Evolutionary conservation across 2,113 vertebrate species (phyloP).

Genomic region (Myrmecophaga tridactyla): DNA sequence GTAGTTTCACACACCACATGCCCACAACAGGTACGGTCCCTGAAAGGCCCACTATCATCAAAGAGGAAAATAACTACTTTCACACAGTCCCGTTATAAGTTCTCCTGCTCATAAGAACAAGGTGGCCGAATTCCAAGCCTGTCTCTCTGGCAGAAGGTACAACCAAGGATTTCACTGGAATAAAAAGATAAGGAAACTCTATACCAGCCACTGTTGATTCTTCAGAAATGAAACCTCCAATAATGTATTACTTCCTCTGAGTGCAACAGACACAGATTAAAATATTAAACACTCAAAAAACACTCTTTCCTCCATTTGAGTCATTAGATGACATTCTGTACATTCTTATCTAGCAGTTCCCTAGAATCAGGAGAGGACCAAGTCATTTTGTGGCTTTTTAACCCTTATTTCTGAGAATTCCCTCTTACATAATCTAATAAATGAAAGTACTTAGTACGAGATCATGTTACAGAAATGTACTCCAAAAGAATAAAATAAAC

Average conservation of each 20-base stretch:
- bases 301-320: not conserved
- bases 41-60: not conserved
- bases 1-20: not conserved
- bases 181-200: slow-evolving; percentile 43
- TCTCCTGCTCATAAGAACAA: not conserved
- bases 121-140: not conserved
- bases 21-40: not conserved
- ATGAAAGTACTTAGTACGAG: not conserved
- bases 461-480: not conserved
- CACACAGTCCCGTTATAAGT: not conserved
- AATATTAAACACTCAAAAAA: slow-evolving; percentile 8
- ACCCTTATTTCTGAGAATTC: not conserved
- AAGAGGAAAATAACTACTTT: not conserved
- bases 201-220: not conserved
- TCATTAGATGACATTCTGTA: not conserved
- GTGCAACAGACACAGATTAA: not conserved
- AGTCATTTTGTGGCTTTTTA: not conserved
- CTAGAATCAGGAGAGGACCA: not conserved
- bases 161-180: not conserved
- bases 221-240: slow-evolving; percentile 35
- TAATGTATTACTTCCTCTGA: not conserved
- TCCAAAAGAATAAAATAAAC: not conserved
- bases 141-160: slow-evolving; percentile 10
- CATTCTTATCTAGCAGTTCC: not conserved
- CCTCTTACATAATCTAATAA: not conserved